Conservation (phyloP, 2,888 invertebrate genomes). For the Polyploca ridens region DNA sequence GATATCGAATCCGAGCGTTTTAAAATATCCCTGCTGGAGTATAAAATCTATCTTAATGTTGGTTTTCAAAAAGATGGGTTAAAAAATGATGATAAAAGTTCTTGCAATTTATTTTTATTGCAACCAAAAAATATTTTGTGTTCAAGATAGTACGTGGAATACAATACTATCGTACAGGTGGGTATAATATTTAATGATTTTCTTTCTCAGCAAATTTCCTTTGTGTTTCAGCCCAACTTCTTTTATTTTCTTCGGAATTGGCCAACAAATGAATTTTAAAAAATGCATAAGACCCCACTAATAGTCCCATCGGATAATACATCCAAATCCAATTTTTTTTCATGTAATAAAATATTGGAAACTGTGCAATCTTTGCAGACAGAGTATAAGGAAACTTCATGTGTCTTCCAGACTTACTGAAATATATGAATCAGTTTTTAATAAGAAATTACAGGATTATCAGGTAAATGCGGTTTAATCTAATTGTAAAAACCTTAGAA, state of each 20-base stretch:
- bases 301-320: conserved; percentile 86
- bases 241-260: conserved; percentile 72
- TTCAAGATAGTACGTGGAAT: neutral
- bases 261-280: conserved; percentile 86
- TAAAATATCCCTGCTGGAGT: too few species aligned
- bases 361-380: conserved; percentile 91
- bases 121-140: too few species aligned
- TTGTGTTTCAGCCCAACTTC: conserved; percentile 69
- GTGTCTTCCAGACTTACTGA: conserved; percentile 84
- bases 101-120: too few species aligned
- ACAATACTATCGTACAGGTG: neutral
- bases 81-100: too few species aligned
- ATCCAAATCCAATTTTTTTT: conserved; percentile 90
- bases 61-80: too few species aligned
- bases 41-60: too few species aligned
- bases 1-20: too few species aligned
- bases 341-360: conserved; percentile 89
- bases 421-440: conserved; percentile 27
- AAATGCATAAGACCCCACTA: conserved; percentile 86
- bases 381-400: conserved; percentile 95
- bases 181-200: conserved; percentile 39
- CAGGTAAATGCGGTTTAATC: too few species aligned
- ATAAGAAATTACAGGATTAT: too few species aligned
- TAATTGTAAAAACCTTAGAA: too few species aligned
- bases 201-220: conserved; percentile 68